A percentile compares a stretch with the other conserved stretches of the same genome.
These are phyloP conservation scores for Apis laboriosa DNA, from an alignment of 1,140 invertebrate species.

Conservation along the genomic window DNA sequence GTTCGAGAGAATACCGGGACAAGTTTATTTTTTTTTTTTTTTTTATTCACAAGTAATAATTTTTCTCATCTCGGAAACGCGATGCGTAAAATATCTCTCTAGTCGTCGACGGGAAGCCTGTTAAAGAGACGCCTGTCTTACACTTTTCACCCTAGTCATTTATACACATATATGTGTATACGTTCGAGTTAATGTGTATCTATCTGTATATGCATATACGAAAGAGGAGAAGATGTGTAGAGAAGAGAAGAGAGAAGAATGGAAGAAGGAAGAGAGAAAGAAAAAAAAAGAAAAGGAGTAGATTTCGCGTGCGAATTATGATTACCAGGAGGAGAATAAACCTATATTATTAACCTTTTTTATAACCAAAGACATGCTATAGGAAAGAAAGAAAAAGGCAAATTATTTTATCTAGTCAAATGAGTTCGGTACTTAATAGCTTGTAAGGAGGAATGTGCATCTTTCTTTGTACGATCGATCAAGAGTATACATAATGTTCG, in stretches of 20 bases:
- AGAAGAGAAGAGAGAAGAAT: background rate
- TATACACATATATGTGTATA: slow-evolving; percentile 64
- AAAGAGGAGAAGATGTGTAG: slow-evolving; percentile 6
- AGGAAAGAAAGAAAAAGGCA: slow-evolving; percentile 48
- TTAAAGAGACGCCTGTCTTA: slow-evolving; percentile 69
- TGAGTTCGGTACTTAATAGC: slow-evolving; percentile 79
- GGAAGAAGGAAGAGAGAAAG: background rate
- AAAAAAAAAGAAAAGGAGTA: background rate
- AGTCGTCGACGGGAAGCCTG: slow-evolving; percentile 59
- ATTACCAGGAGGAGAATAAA: background rate
- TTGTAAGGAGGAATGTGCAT: slow-evolving; percentile 79
- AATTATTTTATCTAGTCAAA: slow-evolving; percentile 80
- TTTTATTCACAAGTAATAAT: background rate
- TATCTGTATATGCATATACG: slow-evolving; percentile 62
- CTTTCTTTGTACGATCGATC: slow-evolving; percentile 58
- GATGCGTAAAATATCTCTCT: slow-evolving; percentile 48
- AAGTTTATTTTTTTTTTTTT: background rate
- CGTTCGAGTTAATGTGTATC: slow-evolving; percentile 14
- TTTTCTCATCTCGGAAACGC: background rate
- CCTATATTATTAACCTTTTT: slow-evolving; percentile 52
- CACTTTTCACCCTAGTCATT: slow-evolving; percentile 77
- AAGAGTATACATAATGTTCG: background rate
- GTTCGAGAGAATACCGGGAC: background rate
- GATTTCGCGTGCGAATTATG: slow-evolving; percentile 23
- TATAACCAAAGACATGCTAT: slow-evolving; percentile 74